phyloP scores from a whole-genome alignment of 1,140 invertebrate genomes.

The Diabrotica virgifera region DNA sequence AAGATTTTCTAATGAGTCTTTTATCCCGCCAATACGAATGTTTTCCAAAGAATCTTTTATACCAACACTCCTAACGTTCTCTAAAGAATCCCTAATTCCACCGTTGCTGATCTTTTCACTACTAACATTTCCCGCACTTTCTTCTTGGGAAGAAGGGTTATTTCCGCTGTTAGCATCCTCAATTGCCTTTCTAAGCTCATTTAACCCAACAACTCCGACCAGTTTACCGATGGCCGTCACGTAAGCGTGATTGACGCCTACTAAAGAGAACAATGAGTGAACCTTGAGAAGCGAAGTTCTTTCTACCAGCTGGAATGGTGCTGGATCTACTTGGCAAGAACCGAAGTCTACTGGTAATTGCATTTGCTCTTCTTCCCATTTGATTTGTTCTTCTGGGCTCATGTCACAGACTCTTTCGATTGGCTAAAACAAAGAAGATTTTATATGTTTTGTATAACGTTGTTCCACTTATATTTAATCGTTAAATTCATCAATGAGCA shows the following conservation, averaged over 20 bases:
- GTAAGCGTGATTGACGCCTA: conserved; percentile 96
- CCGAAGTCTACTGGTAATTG: conserved; percentile 79
- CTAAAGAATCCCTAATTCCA: conserved; percentile 28
- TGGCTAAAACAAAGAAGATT: conserved; percentile 57
- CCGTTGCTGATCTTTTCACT: conserved; percentile 26
- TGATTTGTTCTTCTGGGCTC: conserved; percentile 86
- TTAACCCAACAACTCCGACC: conserved; percentile 93
- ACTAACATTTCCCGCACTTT: conserved; percentile 8
- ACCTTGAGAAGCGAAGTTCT: conserved; percentile 90
- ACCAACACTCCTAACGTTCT: conserved; percentile 7
- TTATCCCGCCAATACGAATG: conserved; percentile 28
- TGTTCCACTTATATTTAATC: too few species aligned
- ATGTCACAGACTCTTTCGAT: conserved; percentile 88
- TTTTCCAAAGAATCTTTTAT: conserved; percentile 17
- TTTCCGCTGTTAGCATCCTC: conserved; percentile 71
- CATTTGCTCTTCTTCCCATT: conserved; percentile 92
- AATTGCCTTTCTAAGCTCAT: conserved; percentile 89
- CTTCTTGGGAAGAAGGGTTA: conserved; percentile 22
- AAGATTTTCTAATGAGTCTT: conserved; percentile 25
- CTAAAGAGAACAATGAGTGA: conserved; percentile 95
- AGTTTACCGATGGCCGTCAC: conserved; percentile 95
- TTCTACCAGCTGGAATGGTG: conserved; percentile 97
- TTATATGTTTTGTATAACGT: too few species aligned
- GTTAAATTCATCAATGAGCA: not conserved
- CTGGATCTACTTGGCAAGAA: conserved; percentile 90